Percentiles rank a stretch among this genome's conserved stretches.
Evolutionary conservation across 2,888 invertebrate genomes (phyloP).

Genomic region (Cremastobaeus sp.): DNA sequence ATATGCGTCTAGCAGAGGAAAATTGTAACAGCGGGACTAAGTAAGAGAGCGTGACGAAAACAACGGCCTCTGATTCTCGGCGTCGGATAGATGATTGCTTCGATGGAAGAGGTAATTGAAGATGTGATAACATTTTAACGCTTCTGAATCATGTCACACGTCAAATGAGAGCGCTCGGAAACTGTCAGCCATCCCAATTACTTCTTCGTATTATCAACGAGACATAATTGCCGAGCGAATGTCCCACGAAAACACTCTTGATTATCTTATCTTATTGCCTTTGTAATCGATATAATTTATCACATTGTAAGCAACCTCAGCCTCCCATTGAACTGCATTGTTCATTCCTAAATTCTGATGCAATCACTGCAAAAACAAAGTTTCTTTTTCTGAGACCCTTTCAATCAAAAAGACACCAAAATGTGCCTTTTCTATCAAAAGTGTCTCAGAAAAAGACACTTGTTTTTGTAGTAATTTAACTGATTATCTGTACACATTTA

Average conservation of each 20-base stretch:
- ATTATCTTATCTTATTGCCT: slow-evolving; percentile 62
- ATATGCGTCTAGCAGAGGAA: slow-evolving; percentile 34
- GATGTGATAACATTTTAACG: slow-evolving; percentile 77
- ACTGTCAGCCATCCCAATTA: slow-evolving; percentile 76
- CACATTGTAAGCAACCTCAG: too few species aligned
- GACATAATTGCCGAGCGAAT: slow-evolving; percentile 62
- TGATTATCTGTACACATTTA: too few species aligned
- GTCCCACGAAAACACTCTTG: slow-evolving; percentile 69
- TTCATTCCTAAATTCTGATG: slow-evolving; percentile 12
- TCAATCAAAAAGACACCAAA: too few species aligned
- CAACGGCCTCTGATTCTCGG: slow-evolving; percentile 48
- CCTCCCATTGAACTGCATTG: too few species aligned
- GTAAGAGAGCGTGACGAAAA: slow-evolving; percentile 37
- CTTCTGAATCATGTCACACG: slow-evolving; percentile 78
- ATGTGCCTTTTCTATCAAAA: too few species aligned
- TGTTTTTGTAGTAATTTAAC: too few species aligned
- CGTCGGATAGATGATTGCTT: slow-evolving; percentile 67
- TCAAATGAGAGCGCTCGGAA: slow-evolving; percentile 76
- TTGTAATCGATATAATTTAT: slow-evolving; percentile 49
- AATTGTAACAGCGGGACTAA: slow-evolving; percentile 41
- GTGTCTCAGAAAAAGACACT: too few species aligned
- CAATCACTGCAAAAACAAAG: too few species aligned
- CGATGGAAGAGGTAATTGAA: slow-evolving; percentile 74
- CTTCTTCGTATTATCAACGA: slow-evolving; percentile 74
- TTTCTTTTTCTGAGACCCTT: too few species aligned